These are phyloP conservation scores for Limnothrissa miodon DNA, from an alignment of 2,113 vertebrate species.

Conservation along the genomic window DNA sequence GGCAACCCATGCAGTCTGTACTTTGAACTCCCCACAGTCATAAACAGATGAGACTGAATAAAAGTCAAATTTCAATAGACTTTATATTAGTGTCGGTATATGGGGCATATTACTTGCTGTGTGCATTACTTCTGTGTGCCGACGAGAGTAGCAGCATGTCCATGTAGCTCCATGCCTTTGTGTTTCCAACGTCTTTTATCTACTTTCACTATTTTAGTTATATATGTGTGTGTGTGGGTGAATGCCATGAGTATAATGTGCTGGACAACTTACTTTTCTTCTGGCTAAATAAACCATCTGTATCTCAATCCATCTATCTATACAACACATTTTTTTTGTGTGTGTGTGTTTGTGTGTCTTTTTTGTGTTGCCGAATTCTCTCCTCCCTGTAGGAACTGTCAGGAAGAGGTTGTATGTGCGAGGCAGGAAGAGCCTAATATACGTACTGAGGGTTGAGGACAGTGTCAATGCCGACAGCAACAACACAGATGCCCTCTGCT, in stretches of 20 bases:
- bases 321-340: no score
- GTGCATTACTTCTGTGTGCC: no score
- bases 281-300: no score
- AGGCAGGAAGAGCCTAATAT: slow-evolving; percentile 19
- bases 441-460: slow-evolving; percentile 39
- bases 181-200: no score
- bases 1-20: neutral
- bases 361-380: slow-evolving; percentile 18
- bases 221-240: neutral
- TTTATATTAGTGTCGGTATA: neutral
- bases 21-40: neutral
- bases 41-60: neutral
- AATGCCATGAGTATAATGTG: no score
- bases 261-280: no score
- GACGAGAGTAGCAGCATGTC: no score
- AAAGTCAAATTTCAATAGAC: neutral
- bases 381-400: slow-evolving; percentile 24
- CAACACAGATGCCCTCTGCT: slow-evolving; percentile 30
- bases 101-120: neutral
- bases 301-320: no score
- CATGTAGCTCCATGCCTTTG: no score
- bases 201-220: no score
- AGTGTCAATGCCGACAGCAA: slow-evolving; percentile 37
- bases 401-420: neutral
- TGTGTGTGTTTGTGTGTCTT: neutral